Conservation (phyloP, 2,797 vertebrate genomes). For the Eulemur mongoz region DNA sequence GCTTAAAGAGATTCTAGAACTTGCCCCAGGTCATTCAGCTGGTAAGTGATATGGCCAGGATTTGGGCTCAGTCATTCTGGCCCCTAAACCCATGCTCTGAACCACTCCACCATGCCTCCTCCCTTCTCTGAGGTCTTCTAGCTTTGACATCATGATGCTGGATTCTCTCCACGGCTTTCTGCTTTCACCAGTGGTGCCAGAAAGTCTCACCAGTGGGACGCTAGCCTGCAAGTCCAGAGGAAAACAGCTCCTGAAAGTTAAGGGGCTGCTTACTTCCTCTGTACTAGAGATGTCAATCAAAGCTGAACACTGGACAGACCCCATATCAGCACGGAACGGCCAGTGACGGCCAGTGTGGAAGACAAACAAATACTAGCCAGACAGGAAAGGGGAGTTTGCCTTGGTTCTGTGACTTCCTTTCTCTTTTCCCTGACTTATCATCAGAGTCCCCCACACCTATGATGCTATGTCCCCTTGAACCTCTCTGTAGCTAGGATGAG, state of each 20-base stretch:
- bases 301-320: constrained; percentile 4
- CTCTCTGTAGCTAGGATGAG: neutral
- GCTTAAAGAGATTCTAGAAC: constrained; percentile 32
- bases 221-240: neutral
- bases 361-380: constrained; percentile 67
- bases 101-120: neutral
- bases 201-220: constrained; percentile 41
- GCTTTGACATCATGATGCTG: constrained; percentile 68
- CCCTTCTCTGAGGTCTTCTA: constrained; percentile 46
- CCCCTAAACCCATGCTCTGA: neutral
- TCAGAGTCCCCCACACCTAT: neutral
- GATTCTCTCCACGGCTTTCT: constrained; percentile 50
- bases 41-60: neutral
- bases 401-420: constrained; percentile 26
- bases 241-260: constrained; percentile 37
- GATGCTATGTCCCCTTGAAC: neutral
- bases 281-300: constrained; percentile 55
- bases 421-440: constrained; percentile 58
- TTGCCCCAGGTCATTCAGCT: neutral
- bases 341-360: constrained; percentile 6
- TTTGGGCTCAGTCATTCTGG: neutral
- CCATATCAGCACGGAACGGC: constrained; percentile 44
- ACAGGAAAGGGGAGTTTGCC: constrained; percentile 72
- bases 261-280: constrained; percentile 36
- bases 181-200: constrained; percentile 52